These are phyloP conservation scores for Athene cunicularia DNA, from an alignment of 2,113 vertebrate species.

Conservation along the genomic window DNA sequence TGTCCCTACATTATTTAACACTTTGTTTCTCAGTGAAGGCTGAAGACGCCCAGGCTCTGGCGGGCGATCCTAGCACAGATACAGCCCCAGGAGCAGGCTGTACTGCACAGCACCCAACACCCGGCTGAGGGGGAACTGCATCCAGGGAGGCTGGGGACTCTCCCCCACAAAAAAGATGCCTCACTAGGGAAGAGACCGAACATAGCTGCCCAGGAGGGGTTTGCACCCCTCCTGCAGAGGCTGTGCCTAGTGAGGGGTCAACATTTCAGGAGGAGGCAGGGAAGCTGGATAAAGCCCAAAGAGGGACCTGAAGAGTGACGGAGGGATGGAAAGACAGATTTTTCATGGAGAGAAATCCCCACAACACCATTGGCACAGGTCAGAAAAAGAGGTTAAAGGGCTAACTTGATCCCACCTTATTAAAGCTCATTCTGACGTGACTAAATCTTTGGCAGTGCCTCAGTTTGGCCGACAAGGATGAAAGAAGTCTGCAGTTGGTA, in stretches of 20 bases:
- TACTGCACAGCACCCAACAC: not conserved
- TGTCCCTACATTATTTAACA: not conserved
- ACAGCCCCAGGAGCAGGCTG: not conserved
- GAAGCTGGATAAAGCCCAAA: not conserved
- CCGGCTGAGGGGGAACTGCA: fast-evolving
- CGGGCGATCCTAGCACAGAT: not conserved
- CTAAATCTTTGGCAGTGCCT: constrained; percentile 28
- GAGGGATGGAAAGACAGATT: not conserved
- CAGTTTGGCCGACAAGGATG: not conserved
- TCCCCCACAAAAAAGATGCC: not conserved
- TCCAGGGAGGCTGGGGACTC: not conserved
- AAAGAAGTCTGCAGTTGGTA: not conserved
- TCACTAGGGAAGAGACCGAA: not conserved
- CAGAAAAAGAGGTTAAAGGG: constrained; percentile 24
- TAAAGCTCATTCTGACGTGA: constrained; percentile 39
- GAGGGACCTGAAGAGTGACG: fast-evolving
- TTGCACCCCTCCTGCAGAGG: not conserved
- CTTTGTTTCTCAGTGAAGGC: fast-evolving
- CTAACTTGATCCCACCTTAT: constrained; percentile 21
- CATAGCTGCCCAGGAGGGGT: fast-evolving
- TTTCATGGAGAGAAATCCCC: not conserved
- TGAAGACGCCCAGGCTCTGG: not conserved
- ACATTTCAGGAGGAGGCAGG: not conserved
- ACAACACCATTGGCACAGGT: fast-evolving
- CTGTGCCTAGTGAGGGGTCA: fast-evolving